Conservation (phyloP, 2,888 invertebrate species). For the Colletes collaris region DNA sequence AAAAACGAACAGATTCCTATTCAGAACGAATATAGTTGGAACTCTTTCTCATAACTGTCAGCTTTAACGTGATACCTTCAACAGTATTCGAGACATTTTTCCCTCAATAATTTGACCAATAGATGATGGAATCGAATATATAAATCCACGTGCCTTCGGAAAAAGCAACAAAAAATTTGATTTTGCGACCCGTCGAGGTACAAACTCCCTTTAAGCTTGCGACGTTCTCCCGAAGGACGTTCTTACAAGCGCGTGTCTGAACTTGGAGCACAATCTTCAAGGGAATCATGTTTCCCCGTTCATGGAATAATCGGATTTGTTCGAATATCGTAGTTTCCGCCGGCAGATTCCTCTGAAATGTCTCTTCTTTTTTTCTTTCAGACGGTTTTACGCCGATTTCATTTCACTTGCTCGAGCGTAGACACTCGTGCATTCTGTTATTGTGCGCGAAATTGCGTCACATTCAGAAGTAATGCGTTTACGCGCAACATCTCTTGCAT, state of each 20-base stretch:
- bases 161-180: no score
- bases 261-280: conserved; percentile 4
- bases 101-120: no score
- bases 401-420: conserved; percentile 1
- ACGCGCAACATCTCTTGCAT: not conserved
- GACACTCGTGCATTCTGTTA: not conserved
- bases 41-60: no score
- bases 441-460: not conserved
- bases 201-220: no score
- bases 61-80: no score
- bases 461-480: not conserved
- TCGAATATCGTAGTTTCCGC: conserved; percentile 18
- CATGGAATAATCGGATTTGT: conserved; percentile 33
- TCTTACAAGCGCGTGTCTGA: not conserved
- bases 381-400: conserved; percentile 2
- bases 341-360: conserved; percentile 17
- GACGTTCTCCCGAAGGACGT: no score
- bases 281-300: conserved; percentile 11
- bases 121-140: no score
- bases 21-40: no score
- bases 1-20: no score
- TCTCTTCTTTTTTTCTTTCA: conserved; percentile 1
- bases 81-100: no score
- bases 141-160: no score
- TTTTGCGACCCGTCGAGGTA: no score